These are phyloP conservation scores for Ctena decussata DNA, from an alignment of 2,888 invertebrate genomes.

Conservation along the genomic window DNA sequence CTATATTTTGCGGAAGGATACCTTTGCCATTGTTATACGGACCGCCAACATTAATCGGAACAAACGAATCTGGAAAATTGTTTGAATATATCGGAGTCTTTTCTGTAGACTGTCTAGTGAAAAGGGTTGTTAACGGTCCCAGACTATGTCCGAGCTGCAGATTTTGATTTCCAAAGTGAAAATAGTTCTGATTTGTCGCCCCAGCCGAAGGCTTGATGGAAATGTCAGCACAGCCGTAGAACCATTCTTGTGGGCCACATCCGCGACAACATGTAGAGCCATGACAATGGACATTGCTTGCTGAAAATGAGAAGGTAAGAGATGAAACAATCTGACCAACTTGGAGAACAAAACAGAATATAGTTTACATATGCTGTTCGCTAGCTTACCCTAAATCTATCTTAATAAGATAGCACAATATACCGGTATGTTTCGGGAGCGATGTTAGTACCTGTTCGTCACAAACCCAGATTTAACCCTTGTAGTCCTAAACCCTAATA, in stretches of 20 bases:
- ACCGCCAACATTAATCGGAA: not conserved
- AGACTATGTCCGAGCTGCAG: not conserved
- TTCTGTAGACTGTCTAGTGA: not conserved
- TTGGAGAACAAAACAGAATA: no score
- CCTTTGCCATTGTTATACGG: not conserved
- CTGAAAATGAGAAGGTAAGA: not conserved
- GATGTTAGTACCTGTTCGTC: no score
- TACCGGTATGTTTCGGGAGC: no score
- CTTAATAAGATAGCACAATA: no score
- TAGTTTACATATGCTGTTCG: no score
- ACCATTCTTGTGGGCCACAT: conserved; percentile 18
- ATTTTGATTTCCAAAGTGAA: not conserved
- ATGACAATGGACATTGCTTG: conserved; percentile 9
- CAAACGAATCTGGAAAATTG: not conserved
- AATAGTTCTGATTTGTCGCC: not conserved
- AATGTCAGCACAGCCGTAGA: conserved; percentile 20
- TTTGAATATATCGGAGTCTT: not conserved
- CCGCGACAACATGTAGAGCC: conserved; percentile 24
- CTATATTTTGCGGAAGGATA: not conserved
- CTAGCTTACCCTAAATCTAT: no score
- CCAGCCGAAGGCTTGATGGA: not conserved
- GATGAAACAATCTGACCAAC: no score
- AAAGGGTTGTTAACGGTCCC: not conserved
- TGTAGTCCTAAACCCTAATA: no score
- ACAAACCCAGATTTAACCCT: no score